Evolutionary conservation across 2,888 invertebrate species (phyloP), one percentile per base, ranked within the genome.

Genomic region (Metallyticus violacea): DNA sequence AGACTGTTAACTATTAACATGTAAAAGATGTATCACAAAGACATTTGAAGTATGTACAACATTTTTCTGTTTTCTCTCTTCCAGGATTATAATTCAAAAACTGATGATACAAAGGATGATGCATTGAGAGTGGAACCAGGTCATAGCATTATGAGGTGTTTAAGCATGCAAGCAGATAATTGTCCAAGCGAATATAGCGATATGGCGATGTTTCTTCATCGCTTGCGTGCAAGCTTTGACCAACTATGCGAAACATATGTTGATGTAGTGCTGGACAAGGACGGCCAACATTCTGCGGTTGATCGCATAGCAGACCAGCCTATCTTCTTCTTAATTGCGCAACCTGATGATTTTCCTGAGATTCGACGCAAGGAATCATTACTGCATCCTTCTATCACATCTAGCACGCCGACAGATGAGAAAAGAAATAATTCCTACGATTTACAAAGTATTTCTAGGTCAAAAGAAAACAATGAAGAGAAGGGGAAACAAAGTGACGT

Each of bases 271-370:
- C 89, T 92, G 30, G 93, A 93, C 88, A 91, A 92, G 80, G 92
- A 93, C 77, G 93, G 93, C 0, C 91, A 91, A 26, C 92, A 93
- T 85, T 91, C 92, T 0, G 89, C 89, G 15, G 89, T 89, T 0
- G 91, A 91, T 84, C 89, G 90, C 62, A 91, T 92, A 91, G 91
- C 93, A 1, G 93, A 94, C 87, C 93, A 93, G 88, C 93, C 94
- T 30, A 93, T 94, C 9, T 94, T 94, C 89, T 93, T 94, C 88
- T 90, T 94, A 76, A 93, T 94, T 2, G 93, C 94, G 0, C 93
- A 93, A 85, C 93, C 93, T 1, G 94, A 94, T 76, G 94, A 94
- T 87, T 92, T 93, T 83, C 91, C 92, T 0, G 91, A 92, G 86
- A 90, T 92, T 30, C 90, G 90, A 6, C 89, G 89, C 25, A 91